A percentile compares a stretch with the other conserved stretches of the same genome.
Evolutionary conservation across 2,113 vertebrate genomes (phyloP).

Genomic region (Uria lomvia): DNA sequence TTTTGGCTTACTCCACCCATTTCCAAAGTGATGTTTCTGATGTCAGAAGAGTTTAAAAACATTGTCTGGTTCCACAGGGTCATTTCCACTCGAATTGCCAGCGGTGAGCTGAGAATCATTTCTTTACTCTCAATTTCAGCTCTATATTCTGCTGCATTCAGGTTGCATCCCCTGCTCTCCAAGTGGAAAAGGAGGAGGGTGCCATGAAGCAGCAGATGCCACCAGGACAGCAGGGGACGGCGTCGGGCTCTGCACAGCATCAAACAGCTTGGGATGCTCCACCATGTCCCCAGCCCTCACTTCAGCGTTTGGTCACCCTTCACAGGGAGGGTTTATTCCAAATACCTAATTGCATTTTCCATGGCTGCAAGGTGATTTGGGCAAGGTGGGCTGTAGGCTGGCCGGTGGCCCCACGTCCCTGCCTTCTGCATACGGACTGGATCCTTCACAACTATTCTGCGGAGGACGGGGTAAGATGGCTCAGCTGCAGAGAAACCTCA

Average conservation of each 20-base stretch:
- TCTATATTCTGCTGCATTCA: neutral
- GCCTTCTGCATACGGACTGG: rapidly evolving
- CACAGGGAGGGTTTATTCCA: neutral
- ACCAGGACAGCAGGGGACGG: neutral
- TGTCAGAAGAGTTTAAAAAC: neutral
- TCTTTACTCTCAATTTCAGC: neutral
- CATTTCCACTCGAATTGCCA: neutral
- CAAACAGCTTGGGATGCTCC: neutral
- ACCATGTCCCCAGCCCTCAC: rapidly evolving
- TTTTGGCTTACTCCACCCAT: neutral
- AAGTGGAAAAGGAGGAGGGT: neutral
- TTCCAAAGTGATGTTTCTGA: neutral
- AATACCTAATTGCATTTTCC: neutral
- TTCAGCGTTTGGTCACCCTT: neutral
- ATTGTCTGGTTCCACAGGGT: neutral
- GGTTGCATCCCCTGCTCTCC: neutral
- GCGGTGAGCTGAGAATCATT: neutral
- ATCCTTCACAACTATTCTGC: rapidly evolving
- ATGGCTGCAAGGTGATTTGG: neutral
- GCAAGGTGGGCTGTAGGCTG: neutral
- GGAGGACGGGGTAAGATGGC: rapidly evolving
- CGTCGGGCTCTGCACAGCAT: neutral
- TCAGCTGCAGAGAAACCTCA: neutral
- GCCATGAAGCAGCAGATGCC: neutral
- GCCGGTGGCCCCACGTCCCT: rapidly evolving